A percentile compares a stretch with the other conserved stretches of the same genome.
phyloP scores from a whole-genome alignment of 2,113 vertebrate genomes.

The Leptocoma aspasia region DNA sequence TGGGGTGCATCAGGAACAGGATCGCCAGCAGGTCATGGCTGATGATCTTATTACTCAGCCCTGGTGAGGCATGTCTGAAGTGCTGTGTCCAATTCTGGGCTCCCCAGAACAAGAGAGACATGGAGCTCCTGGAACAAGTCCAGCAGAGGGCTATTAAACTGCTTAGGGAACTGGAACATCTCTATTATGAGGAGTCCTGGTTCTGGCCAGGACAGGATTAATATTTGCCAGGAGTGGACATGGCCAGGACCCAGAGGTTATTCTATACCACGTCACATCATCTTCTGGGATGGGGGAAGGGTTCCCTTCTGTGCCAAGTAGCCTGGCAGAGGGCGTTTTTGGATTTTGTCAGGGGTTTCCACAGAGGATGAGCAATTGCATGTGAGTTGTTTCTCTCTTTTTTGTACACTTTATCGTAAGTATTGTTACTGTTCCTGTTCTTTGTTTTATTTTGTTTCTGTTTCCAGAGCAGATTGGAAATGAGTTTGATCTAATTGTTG shows the following conservation, averaged over 20 bases:
- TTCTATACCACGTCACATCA: neutral
- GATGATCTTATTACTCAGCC: neutral
- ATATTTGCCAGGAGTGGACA: neutral
- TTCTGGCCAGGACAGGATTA: neutral
- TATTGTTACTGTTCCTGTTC: neutral
- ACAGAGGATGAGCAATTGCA: no score
- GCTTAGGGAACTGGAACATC: neutral
- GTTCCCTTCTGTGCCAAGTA: neutral
- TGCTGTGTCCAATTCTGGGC: neutral
- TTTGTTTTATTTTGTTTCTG: neutral
- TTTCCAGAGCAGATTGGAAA: neutral
- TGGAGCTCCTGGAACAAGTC: neutral
- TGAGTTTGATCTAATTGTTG: neutral
- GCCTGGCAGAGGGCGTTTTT: neutral
- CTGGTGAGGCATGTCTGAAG: neutral
- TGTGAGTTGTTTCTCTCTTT: rapidly evolving
- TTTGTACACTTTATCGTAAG: neutral
- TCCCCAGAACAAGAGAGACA: neutral
- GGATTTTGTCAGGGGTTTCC: neutral
- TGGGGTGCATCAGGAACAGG: neutral
- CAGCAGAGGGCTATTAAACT: neutral
- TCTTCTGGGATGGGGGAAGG: neutral
- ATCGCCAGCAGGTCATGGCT: neutral
- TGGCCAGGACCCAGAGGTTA: neutral
- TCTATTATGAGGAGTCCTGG: neutral